A percentile compares a stretch with the other conserved stretches of the same genome.
Conservation (phyloP, 2,113 vertebrate species). For the Phocoena sinus region DNA sequence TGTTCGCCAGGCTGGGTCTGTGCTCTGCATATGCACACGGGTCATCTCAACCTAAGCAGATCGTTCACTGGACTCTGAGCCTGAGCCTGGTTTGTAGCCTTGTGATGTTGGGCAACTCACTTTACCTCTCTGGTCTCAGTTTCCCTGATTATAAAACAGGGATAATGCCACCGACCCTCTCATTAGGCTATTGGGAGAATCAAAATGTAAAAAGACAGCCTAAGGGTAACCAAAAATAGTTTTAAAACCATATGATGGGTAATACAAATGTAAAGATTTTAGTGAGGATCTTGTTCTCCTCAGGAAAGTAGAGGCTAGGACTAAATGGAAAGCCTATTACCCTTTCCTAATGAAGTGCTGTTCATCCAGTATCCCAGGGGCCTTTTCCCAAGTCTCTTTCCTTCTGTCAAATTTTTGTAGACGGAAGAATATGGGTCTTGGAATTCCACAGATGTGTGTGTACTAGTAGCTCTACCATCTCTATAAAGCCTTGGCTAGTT, state of each 20-base stretch:
- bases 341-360: background rate
- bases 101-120: background rate
- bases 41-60: background rate
- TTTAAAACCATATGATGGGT: background rate
- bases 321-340: background rate
- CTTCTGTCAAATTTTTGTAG: background rate
- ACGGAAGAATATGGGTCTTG: background rate
- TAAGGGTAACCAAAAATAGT: background rate
- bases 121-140: background rate
- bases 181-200: background rate
- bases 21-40: background rate
- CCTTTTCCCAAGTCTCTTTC: background rate
- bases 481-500: background rate
- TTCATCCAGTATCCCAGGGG: background rate
- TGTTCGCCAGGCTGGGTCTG: background rate
- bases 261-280: background rate
- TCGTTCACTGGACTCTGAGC: background rate
- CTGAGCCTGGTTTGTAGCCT: background rate
- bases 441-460: background rate
- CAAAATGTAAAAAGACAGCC: background rate
- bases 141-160: background rate
- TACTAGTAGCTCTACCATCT: background rate
- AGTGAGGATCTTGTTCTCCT: background rate
- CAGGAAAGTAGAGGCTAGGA: background rate
- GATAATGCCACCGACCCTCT: background rate